Base-by-base conservation (phyloP, 2,888 invertebrate genomes). In the Gryllus longicercus region DNA sequence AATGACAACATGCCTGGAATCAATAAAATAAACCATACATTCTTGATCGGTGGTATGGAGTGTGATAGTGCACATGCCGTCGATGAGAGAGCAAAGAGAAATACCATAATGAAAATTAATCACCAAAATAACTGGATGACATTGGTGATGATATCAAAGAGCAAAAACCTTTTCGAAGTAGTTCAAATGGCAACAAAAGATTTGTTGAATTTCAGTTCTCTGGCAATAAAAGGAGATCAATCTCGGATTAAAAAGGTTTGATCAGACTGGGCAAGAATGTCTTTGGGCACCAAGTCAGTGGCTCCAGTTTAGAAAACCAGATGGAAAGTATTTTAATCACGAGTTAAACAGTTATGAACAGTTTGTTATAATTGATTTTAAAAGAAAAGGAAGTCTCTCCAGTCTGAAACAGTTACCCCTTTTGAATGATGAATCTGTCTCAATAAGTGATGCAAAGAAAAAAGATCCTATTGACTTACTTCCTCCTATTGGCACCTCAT, bases 41-140 rank as follows among this genome's bases (percentile, higher is more conserved):
- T 25, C 18, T 76, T 76, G 76, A 38, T 76, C 50, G n/a, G 49
- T 76, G 76, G 76, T 38, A 38, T 76, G 23, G 76, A 38, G 11
- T 38, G 76, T 76, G 76, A 10, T 38, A 76, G n/a, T 38, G 76
- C 4, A 21, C 18, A 38, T 76, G 38, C 76, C 10, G 23, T 76
- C 1, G 25, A 25, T 38, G 76, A 76, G 16, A 76, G 16, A 21
- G 18, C 18, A 21, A 76, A 76, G 50, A 76, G 25, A 3, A 21
- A 25, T 18, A 76, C 49, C 25, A 12, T 16, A 51, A 51, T 51
- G 51, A 14, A 2, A 51, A 51, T 51, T 14, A 51, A 51, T 1
- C 21, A 21, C 16, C 51, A 14, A 51, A 51, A 51, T 51, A 2
- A 51, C 16, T 51, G 51, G 51, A 51, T 14, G 16, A 11, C 1